A percentile compares a stretch with the other conserved stretches of the same genome.
Conservation (phyloP, 2,888 invertebrate species). For the Lochmaea capreae region DNA sequence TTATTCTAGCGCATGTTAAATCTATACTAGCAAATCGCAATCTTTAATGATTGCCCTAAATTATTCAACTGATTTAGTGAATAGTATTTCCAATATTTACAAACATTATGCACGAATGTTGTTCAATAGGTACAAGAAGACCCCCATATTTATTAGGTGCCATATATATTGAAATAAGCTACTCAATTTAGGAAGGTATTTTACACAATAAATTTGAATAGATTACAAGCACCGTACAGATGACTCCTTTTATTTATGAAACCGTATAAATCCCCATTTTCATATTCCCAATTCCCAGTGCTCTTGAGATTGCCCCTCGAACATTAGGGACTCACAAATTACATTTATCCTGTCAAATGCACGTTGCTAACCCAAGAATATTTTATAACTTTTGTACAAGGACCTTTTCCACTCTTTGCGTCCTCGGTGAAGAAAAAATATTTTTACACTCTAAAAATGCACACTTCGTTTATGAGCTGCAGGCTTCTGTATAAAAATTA, state of each 20-base stretch:
- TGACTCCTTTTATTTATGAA: constrained; percentile 59
- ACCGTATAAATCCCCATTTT: constrained; percentile 60
- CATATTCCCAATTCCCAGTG: constrained; percentile 59
- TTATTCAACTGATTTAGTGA: too few relatives aligned
- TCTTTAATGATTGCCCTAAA: too few relatives aligned
- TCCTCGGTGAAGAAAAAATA: constrained; percentile 16
- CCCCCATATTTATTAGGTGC: not conserved
- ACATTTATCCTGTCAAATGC: constrained; percentile 61
- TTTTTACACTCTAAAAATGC: constrained; percentile 13
- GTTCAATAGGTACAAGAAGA: not conserved
- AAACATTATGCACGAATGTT: not conserved
- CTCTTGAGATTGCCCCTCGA: constrained; percentile 56
- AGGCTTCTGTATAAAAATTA: not conserved
- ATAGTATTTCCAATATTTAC: constrained; percentile 44
- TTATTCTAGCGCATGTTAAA: too few relatives aligned
- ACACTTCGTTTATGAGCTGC: not conserved
- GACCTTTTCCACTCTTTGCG: constrained; percentile 46
- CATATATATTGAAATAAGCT: constrained; percentile 19
- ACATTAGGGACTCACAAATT: constrained; percentile 62
- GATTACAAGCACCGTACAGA: constrained; percentile 51
- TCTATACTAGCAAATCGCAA: too few relatives aligned
- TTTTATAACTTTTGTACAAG: constrained; percentile 59
- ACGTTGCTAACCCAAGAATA: constrained; percentile 57
- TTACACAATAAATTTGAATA: constrained; percentile 48
- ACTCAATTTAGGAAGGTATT: constrained; percentile 29